Evolutionary conservation across 2,797 vertebrate species (phyloP), one percentile per base, ranked within the genome.

Genomic region (Melanotaenia pygmaea): DNA sequence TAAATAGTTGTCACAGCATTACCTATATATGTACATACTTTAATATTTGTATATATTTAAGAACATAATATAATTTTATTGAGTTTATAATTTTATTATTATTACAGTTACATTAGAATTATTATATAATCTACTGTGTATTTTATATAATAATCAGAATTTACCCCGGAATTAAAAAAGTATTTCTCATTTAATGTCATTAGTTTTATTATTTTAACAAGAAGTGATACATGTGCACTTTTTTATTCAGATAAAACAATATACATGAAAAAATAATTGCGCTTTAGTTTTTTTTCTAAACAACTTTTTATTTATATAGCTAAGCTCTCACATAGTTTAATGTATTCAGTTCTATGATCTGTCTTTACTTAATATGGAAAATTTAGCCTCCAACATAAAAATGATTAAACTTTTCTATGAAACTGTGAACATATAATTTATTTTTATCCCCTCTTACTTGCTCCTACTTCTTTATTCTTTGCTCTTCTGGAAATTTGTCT

Each of bases 351-450:
- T 76, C 35, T 59, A 59, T 60, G 61, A 75, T 79, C 54, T 51
- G 54, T 60, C 47, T 80, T 38, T 63, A 54, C 34, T 71, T 70
- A 81, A 68, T 13, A 26, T 14, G 37, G 57, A 24, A 64, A 40
- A 58, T 80, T 74, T 64, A 77, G 22, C 37, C 54, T 77, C 57
- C 67, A 64, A 67, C 76, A 76, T 62, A 53, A 63, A 72, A 67
- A 63, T 79, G 67, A 84, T 78, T 84, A 67, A 69, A 76, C 50
- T 64, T 85, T 53, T 76, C 69, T 81, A 53, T 83, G 63, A 67
- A 76, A 74, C 57, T 74, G 63, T 70, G 61, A 58, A 56, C 57
- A 80, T 77, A 58, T 72, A 64, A 77, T 86, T 77, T 80, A 34
- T 47, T 62, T 61, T 65, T 69, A 68, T 65, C 40, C 20, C 22